Evolutionary conservation across 2,888 invertebrate genomes (phyloP), one percentile per base, ranked within the genome.

Genomic region (Epinotia demarniana): DNA sequence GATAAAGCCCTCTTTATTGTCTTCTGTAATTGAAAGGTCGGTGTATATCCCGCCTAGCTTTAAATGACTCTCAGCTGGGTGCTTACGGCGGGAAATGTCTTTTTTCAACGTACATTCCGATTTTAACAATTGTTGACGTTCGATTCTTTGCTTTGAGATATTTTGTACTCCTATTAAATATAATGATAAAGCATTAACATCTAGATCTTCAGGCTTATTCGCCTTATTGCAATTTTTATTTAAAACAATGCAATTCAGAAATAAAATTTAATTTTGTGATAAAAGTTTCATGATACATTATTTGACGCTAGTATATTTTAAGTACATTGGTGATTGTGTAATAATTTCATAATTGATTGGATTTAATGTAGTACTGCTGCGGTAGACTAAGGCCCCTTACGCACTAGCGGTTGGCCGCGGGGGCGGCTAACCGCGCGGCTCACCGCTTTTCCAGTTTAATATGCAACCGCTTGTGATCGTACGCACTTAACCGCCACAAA

Each of bases 1-100:
- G 88, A 91, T 89, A 91, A 88, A 89, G 86, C 88, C 85, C 86
- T 85, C 87, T 91, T 91, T 91, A 92, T 90, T 91, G 91, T 91
- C 87, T 90, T 86, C 87, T 84, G 90, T 92, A 93, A 92, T 92
- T 92, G 92, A 92, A 92, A 91, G 91, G 90, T 89, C 87, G 85
- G 85, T 73, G 86, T 85, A 87, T 86, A 88, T 86, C 86, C 85
- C 87, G 84, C 83, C 81, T 82, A 87, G 86, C 87, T 86, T 89
- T 87, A 90, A 91, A 90, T 86, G 87, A 87, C 84, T 83, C 88
- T 84, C 91, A 89, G 89, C 88, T 90, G 90, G 82, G 81, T 77
- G 81, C 83, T 83, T 83, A 82, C 80, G 80, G 82, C 82, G 85
- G 83, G 79, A 86, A 88, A 89, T 88, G 83, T 84, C 84, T 87